Base-by-base conservation (phyloP, 1,140 invertebrate species). In the Leptoteleia sp. region DNA sequence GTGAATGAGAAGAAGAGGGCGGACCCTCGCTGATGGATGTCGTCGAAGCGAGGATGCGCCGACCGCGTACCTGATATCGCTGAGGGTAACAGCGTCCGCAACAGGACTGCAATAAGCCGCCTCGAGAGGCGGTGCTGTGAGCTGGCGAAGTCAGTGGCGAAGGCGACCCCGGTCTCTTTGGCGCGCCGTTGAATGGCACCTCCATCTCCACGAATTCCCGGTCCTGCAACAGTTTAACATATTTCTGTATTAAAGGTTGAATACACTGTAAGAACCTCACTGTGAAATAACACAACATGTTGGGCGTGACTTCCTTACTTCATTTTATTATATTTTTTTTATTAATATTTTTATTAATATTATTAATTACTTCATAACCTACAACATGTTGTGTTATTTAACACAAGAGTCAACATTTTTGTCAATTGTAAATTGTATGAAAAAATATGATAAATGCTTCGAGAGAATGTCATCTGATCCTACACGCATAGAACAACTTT, bases 131-230 rank as follows among this genome's bases (percentile, higher is more conserved):
- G 50, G 94, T 93, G 75, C 94, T 95, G 91, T 97, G 95, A 75
- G 95, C 94, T 22, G 96, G 96, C 79, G 95, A 96, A 25, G 95
- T 94, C 80, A 96, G 91, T 1, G 95, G 95, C 19, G 95, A 95
- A 25, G 95, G 95, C 13, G 95, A 95, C 17, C 93, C 95, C 1
- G 96, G 96, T 83, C 96, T 92, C 89, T 97, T 98, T 82, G 96
- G 92, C 89, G 96, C 92, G 3, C 96, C 96, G 88, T 98, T 98
- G 90, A 93, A 98, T 7, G 96, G 95, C 85, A 96, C 94, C 83
- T 98, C 97, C 92, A 98, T 93, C 90, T 98, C 97, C 62, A 98
- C 95, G 90, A 98, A 98, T 90, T 98, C 96, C 57, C 97, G 94
- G 90, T 99, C 97, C 96, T 98, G 91, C 37, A 90, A 90, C 78